Evolutionary conservation across 1,140 invertebrate genomes (phyloP), one percentile per base, ranked within the genome.

Genomic region (Aleiodes sp.): DNA sequence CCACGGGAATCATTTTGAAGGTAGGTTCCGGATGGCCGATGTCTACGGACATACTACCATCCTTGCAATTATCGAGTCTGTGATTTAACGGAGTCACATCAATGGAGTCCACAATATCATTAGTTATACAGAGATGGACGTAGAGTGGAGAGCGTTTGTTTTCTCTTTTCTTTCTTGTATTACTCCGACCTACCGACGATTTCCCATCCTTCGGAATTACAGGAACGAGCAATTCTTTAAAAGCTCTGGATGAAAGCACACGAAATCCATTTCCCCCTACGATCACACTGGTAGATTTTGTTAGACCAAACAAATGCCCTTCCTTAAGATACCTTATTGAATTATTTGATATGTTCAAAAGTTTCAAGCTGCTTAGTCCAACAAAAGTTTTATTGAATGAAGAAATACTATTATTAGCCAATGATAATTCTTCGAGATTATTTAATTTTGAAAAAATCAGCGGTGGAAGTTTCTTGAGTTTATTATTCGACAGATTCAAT

Each of bases 401-500:
- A 16, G 26, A n/a, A n/a, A 81, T 68, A 3, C 72, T 59, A 59
- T 81, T 81, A 3, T 71, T 43, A 7, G 75, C 65, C 2, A 81
- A 59, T 0, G 68, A 77, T 1, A 81, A 16, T 8, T 28, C 56
- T 21, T 72, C 61, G 0, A 81, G 59, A 8, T 69, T 73, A 3
- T 70, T 77, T 4, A 81, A 31, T 59, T 79, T 76, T 1, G 76
- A 72, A 64, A 81, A 81, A 1, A 79, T 57, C n/a, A 70, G 74
- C 1, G 75, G 68, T 2, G 78, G 78, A 0, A 81, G 72, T 7
- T 61, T 56, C 7, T 39, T 56, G 2, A 81, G 21, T 0, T 63
- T 70, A 37, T 81, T 81, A 24, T 75, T 73, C 1, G 65, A 21
- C n/a, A 82, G 37, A 56, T 65, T 68, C 1, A 82, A 41, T 2